Evolutionary conservation across 2,113 vertebrate species (phyloP).

Genomic region (Mionectes macconnelli): DNA sequence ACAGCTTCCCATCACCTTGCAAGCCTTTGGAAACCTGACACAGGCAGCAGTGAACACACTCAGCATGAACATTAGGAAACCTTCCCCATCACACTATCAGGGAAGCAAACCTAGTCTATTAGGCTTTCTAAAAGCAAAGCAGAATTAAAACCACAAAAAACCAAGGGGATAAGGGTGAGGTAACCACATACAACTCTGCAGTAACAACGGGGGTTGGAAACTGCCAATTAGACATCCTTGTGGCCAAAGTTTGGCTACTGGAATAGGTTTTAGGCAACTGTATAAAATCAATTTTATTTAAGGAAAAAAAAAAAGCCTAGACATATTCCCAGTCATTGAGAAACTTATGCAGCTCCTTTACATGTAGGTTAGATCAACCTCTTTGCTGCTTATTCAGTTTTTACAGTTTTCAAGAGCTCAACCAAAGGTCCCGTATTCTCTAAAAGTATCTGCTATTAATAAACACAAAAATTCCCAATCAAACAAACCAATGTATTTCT

Average conservation of each 20-base stretch:
- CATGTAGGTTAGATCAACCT: not conserved
- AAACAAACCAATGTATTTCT: not conserved
- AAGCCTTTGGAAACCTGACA: not conserved
- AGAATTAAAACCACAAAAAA: not conserved
- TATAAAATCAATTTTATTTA: not conserved
- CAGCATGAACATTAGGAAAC: accelerated
- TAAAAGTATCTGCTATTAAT: not conserved
- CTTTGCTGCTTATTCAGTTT: not conserved
- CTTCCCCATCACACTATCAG: not conserved
- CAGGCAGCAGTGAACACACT: accelerated
- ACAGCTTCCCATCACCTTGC: accelerated
- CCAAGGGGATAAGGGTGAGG: not conserved
- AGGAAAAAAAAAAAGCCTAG: not conserved
- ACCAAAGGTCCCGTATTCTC: not conserved
- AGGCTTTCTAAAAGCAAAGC: not conserved
- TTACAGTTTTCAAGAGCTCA: not conserved
- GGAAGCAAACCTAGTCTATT: not conserved
- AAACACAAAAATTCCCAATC: not conserved
- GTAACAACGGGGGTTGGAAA: not conserved
- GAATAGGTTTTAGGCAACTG: not conserved
- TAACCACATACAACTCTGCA: accelerated
- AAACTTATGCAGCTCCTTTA: not conserved
- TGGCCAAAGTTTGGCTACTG: not conserved
- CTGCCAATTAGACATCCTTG: not conserved
- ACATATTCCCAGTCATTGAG: not conserved